Evolutionary conservation across 2,797 vertebrate genomes (phyloP).

Genomic region (Ceyx erithaca): DNA sequence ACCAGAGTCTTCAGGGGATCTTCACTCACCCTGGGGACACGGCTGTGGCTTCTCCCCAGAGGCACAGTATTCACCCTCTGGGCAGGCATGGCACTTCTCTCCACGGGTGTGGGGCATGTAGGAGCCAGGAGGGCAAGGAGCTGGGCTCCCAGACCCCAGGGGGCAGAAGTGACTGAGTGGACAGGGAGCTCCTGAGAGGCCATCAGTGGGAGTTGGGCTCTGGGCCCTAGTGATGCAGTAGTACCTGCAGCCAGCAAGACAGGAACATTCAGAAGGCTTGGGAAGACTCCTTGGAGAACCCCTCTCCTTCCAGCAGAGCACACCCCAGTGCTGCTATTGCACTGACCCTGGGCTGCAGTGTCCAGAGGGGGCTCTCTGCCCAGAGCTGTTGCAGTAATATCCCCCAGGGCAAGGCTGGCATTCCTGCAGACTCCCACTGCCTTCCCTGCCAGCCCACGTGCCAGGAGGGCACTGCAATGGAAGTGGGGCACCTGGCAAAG

Average conservation of each 20-base stretch:
- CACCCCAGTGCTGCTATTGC: fast-evolving
- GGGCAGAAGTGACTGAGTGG: constrained; percentile 83
- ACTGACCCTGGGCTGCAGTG: constrained; percentile 84
- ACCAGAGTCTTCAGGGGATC: fast-evolving
- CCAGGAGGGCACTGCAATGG: constrained; percentile 84
- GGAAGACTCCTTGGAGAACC: neutral
- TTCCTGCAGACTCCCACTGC: constrained; percentile 70
- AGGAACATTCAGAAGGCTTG: neutral
- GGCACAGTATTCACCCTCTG: constrained; percentile 85
- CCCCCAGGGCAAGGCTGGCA: constrained; percentile 85
- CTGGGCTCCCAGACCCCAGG: constrained; percentile 75
- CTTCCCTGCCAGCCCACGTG: constrained; percentile 84
- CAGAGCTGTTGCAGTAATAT: constrained; percentile 80
- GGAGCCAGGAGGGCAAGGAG: constrained; percentile 83
- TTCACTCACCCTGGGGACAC: constrained; percentile 87
- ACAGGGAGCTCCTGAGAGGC: constrained; percentile 82
- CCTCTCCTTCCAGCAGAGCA: neutral
- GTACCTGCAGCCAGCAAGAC: constrained; percentile 75
- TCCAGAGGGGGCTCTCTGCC: constrained; percentile 78
- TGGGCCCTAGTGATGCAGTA: constrained; percentile 79
- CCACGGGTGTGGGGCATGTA: constrained; percentile 76
- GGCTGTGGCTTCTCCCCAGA: constrained; percentile 75
- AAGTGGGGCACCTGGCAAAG: constrained; percentile 76
- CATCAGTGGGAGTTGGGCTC: constrained; percentile 76
- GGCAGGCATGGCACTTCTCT: constrained; percentile 82